A percentile compares a stretch with the other conserved stretches of the same genome.
Conservation (phyloP, 2,113 vertebrate species). For the Myiagra hebetior region DNA sequence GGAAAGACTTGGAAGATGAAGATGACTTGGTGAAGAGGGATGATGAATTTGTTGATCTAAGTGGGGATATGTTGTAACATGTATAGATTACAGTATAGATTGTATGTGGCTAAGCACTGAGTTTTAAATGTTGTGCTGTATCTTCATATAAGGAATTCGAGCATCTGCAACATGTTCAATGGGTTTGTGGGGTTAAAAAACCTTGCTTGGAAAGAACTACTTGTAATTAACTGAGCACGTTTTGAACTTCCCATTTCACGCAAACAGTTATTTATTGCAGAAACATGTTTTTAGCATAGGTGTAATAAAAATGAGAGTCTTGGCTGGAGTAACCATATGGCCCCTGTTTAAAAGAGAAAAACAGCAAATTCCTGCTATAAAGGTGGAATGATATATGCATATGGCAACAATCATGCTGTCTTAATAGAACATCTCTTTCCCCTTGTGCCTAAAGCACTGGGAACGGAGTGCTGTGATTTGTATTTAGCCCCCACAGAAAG, state of each 20-base stretch:
- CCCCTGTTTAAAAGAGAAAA: background rate
- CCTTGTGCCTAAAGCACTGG: background rate
- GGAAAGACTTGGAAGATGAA: constrained; percentile 78
- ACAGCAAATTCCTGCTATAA: background rate
- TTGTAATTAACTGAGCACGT: background rate
- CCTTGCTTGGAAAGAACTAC: background rate
- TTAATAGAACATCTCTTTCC: background rate
- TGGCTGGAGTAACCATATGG: background rate
- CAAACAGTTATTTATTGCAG: background rate
- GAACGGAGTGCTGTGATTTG: background rate
- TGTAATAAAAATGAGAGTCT: background rate
- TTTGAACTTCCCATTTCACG: constrained; percentile 8
- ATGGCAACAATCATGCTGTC: background rate
- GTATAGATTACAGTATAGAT: background rate
- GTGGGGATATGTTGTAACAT: constrained; percentile 13
- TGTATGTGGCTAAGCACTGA: background rate
- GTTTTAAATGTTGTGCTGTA: background rate
- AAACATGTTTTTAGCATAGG: background rate
- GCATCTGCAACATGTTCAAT: background rate
- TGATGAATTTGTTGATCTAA: constrained; percentile 78
- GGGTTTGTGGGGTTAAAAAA: background rate
- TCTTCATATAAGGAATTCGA: background rate
- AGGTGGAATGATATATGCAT: background rate
- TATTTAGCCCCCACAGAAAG: background rate
- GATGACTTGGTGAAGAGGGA: constrained; percentile 81